Base-by-base conservation (phyloP, 1,140 invertebrate genomes). In the Drosophila navojoa region DNA sequence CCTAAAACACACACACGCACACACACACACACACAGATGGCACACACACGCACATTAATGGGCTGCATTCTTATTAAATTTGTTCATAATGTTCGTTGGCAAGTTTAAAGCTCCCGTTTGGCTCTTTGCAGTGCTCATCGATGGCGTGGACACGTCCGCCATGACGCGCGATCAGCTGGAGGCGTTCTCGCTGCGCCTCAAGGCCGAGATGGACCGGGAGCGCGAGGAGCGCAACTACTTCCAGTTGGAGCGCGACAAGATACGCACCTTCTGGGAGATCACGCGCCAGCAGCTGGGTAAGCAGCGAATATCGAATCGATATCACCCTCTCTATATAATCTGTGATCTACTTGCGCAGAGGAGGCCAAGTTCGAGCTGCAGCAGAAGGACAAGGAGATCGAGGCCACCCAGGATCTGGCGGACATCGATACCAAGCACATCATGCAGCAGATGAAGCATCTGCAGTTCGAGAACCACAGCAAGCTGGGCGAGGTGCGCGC, bases 181-280 rank as follows among this genome's bases (percentile, higher is more conserved):
- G 92, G 95, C 96, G 61, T 98, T 98, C 90, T 95, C 97, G 7
- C 93, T 96, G 27, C 95, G 95, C 81, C 95, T 99, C n/a, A 95
- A 97, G 84, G 97, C 98, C 80, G 97, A 99, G 93, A 93, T 98
- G 90, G 98, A 99, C 86, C 94, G 97, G 49, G 98, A 99, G 93
- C 94, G 98, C 78, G 98, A 99, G 92, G 98, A 99, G 92, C 93
- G 98, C 76, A 99, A 99, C 92, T 98, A 96, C 90, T 98, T 99
- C 81, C 98, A 99, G 93, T 91, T 99, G 55, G 98, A 99, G 92
- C 94, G 98, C 77, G 98, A 99, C 91, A 98, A 98, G 93, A 95
- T 99, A 13, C 94, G 97, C 71, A 97, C 96, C 29, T 98, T 98
- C 92, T 99, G 98, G 98, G 97, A 99, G 92, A 97, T 98, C 50